Evolutionary conservation across 2,888 invertebrate species (phyloP), one percentile per base, ranked within the genome.

Genomic region (Meliscaeva auricollis): DNA sequence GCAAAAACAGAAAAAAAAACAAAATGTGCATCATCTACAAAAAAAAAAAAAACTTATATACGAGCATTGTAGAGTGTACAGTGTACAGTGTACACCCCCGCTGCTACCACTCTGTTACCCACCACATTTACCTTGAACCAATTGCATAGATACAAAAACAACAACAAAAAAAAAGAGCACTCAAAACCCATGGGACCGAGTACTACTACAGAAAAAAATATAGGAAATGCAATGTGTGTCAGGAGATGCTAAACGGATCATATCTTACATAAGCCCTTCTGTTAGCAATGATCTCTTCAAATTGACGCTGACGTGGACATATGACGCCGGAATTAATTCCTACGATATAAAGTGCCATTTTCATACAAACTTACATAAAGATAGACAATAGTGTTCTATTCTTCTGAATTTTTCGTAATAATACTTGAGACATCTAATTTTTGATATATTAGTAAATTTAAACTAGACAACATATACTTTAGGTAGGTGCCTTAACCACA

Each of bases 231-330:
- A 44, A 75, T 74, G 70, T 72, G 60, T 82, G 77, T 64, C 62
- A 77, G 58, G 64, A 74, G 74, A 74, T 74, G 64, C 64, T 74
- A 83, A 83, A 64, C 48, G 74, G 69, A 64, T 52, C 69, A 75
- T 75, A 64, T 66, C 81, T 70, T 70, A 76, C 76, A 54, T 48
- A 38, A 68, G 54, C 74, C 60, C 80, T 66, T 52, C 50, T 68
- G 35, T 76, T 76, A 66, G 72, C 56, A 58, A 52, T 76, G 76
- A 76, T 82, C 81, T 76, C 72, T 82, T 62, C 26, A 48, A 35
- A 70, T 64, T 46, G 66, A 50, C 50, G 48, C 50, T 66, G 30
- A 66, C 48, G 38, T 30, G 41, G 26, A 66, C 69, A 81, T 32
- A 68, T 64, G 74, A 74, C 30, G 64, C 35, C 20, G 6, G 54